A percentile compares a stretch with the other conserved stretches of the same genome.
phyloP scores from a whole-genome alignment of 2,888 invertebrate species.

The Junonia oenone region DNA sequence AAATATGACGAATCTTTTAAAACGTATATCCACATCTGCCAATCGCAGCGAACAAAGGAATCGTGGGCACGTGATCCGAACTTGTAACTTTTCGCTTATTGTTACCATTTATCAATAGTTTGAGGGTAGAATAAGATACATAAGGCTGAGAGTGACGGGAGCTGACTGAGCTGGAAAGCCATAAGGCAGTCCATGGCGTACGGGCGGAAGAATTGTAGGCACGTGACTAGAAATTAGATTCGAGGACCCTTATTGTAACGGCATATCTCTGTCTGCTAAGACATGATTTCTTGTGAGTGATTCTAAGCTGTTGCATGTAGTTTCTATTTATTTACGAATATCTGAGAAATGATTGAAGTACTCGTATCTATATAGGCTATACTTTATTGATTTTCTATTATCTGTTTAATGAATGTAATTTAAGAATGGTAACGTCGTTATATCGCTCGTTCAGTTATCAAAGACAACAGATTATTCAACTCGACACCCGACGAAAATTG shows the following conservation, averaged over 20 bases:
- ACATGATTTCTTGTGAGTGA: background rate
- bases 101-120: slow-evolving; percentile 28
- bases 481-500: slow-evolving; percentile 51
- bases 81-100: slow-evolving; percentile 20
- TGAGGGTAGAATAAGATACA: slow-evolving; percentile 13
- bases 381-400: background rate
- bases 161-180: slow-evolving; percentile 16
- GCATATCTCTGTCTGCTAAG: slow-evolving; percentile 23
- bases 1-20: slow-evolving; percentile 6
- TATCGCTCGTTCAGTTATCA: slow-evolving; percentile 21
- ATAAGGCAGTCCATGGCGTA: slow-evolving; percentile 13
- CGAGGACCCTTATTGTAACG: slow-evolving; percentile 21
- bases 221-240: slow-evolving; percentile 31
- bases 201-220: slow-evolving; percentile 21
- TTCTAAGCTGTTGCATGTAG: background rate
- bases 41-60: slow-evolving; percentile 48
- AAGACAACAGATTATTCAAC: slow-evolving; percentile 29
- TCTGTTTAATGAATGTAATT: background rate
- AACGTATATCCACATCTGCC: slow-evolving; percentile 33
- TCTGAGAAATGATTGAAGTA: background rate
- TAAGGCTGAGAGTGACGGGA: slow-evolving; percentile 8
- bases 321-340: too few relatives aligned
- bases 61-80: slow-evolving; percentile 41
- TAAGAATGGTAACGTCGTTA: background rate
- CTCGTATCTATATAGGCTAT: background rate